Conservation (phyloP, 1,140 invertebrate species). For the Trichonephila clavipes region DNA sequence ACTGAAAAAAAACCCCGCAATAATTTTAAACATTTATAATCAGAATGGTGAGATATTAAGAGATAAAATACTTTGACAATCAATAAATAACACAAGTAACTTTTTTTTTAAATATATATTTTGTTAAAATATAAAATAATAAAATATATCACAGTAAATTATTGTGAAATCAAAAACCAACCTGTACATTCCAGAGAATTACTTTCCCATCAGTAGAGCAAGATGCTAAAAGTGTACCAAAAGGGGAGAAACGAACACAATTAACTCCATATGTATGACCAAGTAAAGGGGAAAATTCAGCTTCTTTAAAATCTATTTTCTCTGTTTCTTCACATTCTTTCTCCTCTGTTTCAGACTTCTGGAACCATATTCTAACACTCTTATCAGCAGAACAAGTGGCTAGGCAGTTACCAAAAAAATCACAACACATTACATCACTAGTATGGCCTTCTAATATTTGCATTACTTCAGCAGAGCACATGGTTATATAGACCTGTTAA, state of each 20-base stretch:
- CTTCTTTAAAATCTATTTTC: slow-evolving; percentile 79
- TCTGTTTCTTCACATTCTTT: neutral
- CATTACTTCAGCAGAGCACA: slow-evolving; percentile 21
- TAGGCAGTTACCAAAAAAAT: slow-evolving; percentile 79
- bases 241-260: slow-evolving; percentile 85
- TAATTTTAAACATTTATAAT: too few relatives aligned
- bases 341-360: neutral
- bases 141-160: neutral
- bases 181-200: slow-evolving; percentile 86
- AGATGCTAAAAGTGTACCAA: slow-evolving; percentile 86
- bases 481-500: neutral
- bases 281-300: slow-evolving; percentile 80
- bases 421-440: slow-evolving; percentile 78
- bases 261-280: slow-evolving; percentile 82
- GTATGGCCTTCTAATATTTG: slow-evolving; percentile 77
- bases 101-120: too few relatives aligned
- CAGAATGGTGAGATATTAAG: too few relatives aligned
- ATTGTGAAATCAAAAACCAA: slow-evolving; percentile 71
- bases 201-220: slow-evolving; percentile 88
- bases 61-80: too few relatives aligned
- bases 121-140: too few relatives aligned
- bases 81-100: too few relatives aligned
- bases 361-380: slow-evolving; percentile 81
- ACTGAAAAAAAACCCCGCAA: too few relatives aligned
- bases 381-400: slow-evolving; percentile 81